Evolutionary conservation across 2,797 vertebrate genomes (phyloP), one percentile per base, ranked within the genome.

Genomic region (Varecia variegata): DNA sequence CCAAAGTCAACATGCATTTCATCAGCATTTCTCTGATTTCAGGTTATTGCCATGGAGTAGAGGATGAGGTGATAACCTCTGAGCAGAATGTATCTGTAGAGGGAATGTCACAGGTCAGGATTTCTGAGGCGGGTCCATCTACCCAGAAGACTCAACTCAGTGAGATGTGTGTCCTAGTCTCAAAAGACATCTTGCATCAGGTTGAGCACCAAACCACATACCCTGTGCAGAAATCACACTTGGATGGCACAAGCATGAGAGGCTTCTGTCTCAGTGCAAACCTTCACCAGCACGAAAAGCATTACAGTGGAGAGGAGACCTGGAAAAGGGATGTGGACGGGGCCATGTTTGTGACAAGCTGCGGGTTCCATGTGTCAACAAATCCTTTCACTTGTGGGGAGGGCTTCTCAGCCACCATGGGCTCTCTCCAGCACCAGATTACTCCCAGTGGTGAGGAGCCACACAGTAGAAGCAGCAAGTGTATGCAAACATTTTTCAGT

Each of bases 1-100:
- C 65, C 12, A 3, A 23, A 56, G 40, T 73, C 20, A 56, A 5
- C 54, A 32, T 52, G 18, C 32, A 17, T 50, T 65, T 85, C 40
- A 43, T 85, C 12, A 43, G 65, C 56, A 30, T 56, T 73, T 93
- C 50, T 95, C 52, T 93, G 47, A 47, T 95, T 90, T 95, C 21
- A 90, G 80, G 80, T 80, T 80, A 30, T 58, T n/a, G 15, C 25
- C 65, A 47, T 85, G 67, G 58, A 56, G 30, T 1, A 6, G 52
- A 88, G 50, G 47, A 79, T 43, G 71, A 85, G 38, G 65, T 45
- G 18, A 3, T 27, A 58, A 27, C 71, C 84, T 73, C 65, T 40
- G 38, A 90, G 45, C 62, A 47, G 32, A 85, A 25, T 40, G 1
- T 54, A 21, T 71, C 90, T 89, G 4, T 71, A 83, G n/a, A 77